Conservation (phyloP, 2,113 vertebrate species). For the Urocitellus parryii region DNA sequence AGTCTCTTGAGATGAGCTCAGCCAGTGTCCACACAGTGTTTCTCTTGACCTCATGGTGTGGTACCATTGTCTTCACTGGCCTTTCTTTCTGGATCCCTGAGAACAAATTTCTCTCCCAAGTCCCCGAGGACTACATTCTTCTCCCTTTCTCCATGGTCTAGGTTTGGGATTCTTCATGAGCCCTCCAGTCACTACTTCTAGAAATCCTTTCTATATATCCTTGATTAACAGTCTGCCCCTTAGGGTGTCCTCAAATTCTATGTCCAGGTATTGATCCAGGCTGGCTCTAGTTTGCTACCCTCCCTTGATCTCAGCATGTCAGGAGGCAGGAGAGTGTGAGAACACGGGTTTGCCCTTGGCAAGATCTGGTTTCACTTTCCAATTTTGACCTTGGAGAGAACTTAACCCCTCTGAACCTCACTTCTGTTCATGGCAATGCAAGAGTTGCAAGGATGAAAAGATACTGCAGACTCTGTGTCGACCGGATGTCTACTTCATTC, state of each 20-base stretch:
- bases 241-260: not conserved
- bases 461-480: not conserved
- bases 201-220: not conserved
- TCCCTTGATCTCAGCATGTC: not conserved
- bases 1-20: not conserved
- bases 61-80: not conserved
- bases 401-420: not conserved
- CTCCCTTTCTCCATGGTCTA: not conserved
- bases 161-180: not conserved
- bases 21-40: not conserved
- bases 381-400: not conserved
- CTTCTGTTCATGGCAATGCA: not conserved
- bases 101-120: not conserved
- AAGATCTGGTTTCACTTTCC: not conserved
- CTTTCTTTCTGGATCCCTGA: not conserved
- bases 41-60: not conserved
- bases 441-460: not conserved
- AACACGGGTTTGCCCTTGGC: not conserved
- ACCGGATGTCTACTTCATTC: not conserved
- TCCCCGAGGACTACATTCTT: not conserved
- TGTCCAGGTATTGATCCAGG: not conserved
- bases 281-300: not conserved
- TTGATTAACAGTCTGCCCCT: not conserved
- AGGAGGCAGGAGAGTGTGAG: not conserved
- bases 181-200: not conserved